A percentile compares a stretch with the other conserved stretches of the same genome.
phyloP scores from a whole-genome alignment of 2,113 vertebrate species.

The Kryptolebias marmoratus region DNA sequence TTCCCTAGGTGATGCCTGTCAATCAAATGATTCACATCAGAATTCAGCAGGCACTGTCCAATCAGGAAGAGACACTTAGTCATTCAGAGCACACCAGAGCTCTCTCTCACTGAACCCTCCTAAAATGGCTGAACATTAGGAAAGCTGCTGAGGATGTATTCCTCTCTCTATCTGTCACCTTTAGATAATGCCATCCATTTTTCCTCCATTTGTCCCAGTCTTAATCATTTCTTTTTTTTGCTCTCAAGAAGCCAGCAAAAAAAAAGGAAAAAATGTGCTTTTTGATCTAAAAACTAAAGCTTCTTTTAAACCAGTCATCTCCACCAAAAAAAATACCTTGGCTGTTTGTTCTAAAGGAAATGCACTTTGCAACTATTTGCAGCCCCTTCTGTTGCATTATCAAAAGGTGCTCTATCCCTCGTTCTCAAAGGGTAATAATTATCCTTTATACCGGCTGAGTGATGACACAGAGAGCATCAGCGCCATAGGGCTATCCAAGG shows the following conservation, averaged over 20 bases:
- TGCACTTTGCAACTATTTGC: slow-evolving; percentile 15
- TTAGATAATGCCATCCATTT: slow-evolving; percentile 72
- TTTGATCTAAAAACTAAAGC: slow-evolving; percentile 25
- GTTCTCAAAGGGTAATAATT: slow-evolving; percentile 27
- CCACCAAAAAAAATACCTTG: background rate
- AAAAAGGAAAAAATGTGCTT: slow-evolving; percentile 2
- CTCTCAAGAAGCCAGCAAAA: slow-evolving; percentile 12
- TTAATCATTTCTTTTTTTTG: slow-evolving; percentile 6
- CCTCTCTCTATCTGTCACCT: slow-evolving; percentile 71
- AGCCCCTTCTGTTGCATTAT: slow-evolving; percentile 20
- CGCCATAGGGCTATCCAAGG: slow-evolving; percentile 54
- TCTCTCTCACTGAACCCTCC: slow-evolving; percentile 73
- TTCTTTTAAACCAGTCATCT: slow-evolving; percentile 7
- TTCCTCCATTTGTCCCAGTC: slow-evolving; percentile 42
- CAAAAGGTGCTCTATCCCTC: slow-evolving; percentile 27
- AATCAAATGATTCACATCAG: slow-evolving; percentile 73
- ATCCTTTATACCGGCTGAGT: slow-evolving; percentile 24
- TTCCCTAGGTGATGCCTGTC: slow-evolving; percentile 75
- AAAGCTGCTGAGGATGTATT: slow-evolving; percentile 65
- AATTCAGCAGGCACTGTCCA: slow-evolving; percentile 73
- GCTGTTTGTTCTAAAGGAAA: slow-evolving; percentile 36
- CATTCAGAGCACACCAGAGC: slow-evolving; percentile 76
- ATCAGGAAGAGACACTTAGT: slow-evolving; percentile 72
- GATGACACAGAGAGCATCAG: slow-evolving; percentile 43
- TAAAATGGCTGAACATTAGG: slow-evolving; percentile 79